A percentile compares a stretch with the other conserved stretches of the same genome.
phyloP scores from a whole-genome alignment of 2,888 invertebrate species.

The Clivina fossor region DNA sequence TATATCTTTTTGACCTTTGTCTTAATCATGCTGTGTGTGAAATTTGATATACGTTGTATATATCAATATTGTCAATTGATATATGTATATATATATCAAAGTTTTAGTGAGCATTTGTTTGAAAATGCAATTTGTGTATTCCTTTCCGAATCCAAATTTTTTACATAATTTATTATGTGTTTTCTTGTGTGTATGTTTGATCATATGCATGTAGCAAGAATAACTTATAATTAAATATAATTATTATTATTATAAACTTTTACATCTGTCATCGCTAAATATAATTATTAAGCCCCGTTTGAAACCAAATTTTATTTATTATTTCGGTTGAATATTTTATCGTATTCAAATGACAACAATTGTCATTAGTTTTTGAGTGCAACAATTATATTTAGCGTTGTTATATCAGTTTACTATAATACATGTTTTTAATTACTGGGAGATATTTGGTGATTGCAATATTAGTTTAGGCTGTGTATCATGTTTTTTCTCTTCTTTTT shows the following conservation, averaged over 20 bases:
- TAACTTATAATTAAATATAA: conserved; percentile 29
- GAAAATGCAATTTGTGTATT: conserved; percentile 51
- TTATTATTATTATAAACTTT: conserved; percentile 17
- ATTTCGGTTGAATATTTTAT: conserved; percentile 1
- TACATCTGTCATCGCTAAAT: conserved; percentile 19
- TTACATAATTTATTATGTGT: conserved; percentile 33
- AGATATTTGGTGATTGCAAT: conserved; percentile 32
- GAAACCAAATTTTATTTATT: not conserved
- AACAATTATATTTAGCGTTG: conserved; percentile 11
- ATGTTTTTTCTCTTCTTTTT: conserved; percentile 15
- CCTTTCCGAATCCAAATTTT: conserved; percentile 33
- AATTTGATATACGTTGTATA: conserved; percentile 49
- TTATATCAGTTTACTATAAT: conserved; percentile 19
- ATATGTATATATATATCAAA: too few species aligned
- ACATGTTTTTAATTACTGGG: conserved; percentile 30
- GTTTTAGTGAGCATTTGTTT: conserved; percentile 53
- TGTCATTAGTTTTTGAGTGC: conserved; percentile 4
- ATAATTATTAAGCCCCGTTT: not conserved
- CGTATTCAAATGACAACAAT: not conserved
- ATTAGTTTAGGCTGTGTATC: conserved; percentile 34
- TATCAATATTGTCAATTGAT: conserved; percentile 57
- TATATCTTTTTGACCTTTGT: conserved; percentile 32
- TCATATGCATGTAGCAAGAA: conserved; percentile 24
- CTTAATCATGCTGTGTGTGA: conserved; percentile 57
- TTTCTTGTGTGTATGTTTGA: conserved; percentile 26